Evolutionary conservation across 1,140 invertebrate species (phyloP), one percentile per base, ranked within the genome.

Genomic region (Himalopsyche phryganea): DNA sequence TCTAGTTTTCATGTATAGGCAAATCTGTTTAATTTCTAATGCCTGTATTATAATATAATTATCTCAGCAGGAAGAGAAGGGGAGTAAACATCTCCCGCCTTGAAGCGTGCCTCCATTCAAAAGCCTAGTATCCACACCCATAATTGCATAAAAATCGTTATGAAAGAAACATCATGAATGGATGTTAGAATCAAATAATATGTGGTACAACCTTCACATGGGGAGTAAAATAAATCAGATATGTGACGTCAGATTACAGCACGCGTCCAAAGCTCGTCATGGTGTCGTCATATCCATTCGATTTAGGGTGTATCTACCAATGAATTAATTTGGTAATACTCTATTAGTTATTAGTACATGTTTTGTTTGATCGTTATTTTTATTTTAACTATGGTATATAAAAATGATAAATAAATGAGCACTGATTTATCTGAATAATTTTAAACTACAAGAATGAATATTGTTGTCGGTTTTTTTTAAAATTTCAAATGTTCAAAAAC

Each of bases 81-180:
- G 52, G n/a, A 36, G 41, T 5, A 19, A 52, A 23, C 4, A 28
- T 28, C 23, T 40, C 18, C 32, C 53, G 45, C 53, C 53, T 45
- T 18, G 7, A 49, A 36, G 53, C 36, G 53, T 56, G 53, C 36
- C 46, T 35, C 1, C 32, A 11, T 40, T 48, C 46, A 56, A 56
- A 56, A 36, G 45, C 14, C 17, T 36, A 48, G 23, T 18, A 56
- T 56, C 38, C 35, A 56, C 53, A 56, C 53, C 35, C 32, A 32
- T 56, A 56, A 56, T 56, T 56, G 53, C 53, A 56, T 56, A 49
- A 48, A 49, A 56, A 42, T 49, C 35, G 18, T 13, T 41, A 56
- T 49, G 19, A 55, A 49, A 56, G 53, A 49, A 56, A 48, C 23
- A 9, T 5, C 53, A 32, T 49, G 35, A 49, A 49, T 42, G 45